Base-by-base conservation (phyloP, 2,797 vertebrate genomes). In the Harpagifer antarcticus region DNA sequence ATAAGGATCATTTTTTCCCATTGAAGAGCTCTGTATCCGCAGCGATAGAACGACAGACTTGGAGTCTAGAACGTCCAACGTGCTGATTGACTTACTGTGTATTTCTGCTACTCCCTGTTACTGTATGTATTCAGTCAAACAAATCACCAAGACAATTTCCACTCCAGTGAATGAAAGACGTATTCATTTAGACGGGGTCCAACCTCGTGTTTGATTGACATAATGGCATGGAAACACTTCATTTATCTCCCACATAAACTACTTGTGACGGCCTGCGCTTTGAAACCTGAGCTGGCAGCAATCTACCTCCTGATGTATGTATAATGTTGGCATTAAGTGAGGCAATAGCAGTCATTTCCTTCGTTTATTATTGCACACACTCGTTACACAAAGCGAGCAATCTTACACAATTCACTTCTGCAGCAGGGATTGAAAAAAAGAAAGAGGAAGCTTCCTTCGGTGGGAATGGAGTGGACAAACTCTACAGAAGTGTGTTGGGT, bases 311-410 rank as follows among this genome's bases (percentile, higher is more conserved):
- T 70, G 79, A 87, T 86, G 65, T 56, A 84, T 82, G 76, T 85
- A 81, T 80, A 88, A 91, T 72, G 85, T 86, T 88, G 88, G 87
- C 86, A 91, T 92, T 80, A 86, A 79, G 78, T 87, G 79, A 88
- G 76, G 88, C 81, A 86, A 92, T 79, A 86, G 74, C 61, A 20
- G 84, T 90, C 83, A 92, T 92, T 93, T 93, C 92, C 89, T 91
- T 72, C 37, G 83, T 91, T 93, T 93, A 91, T 93, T 92, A 82
- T 93, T 92, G 73, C 88, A 90, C 87, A 88, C 79, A 58, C 60
- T 83, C 71, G 85, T 88, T 89, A 91, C 89, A 89, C 86, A 86
- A 88, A 89, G 88, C 87, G 59, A 76, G 65, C 88, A 86, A 92
- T 90, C 76, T 91, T 91, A 79, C 89, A 88, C 83, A 85, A 92